phyloP scores from a whole-genome alignment of 2,888 invertebrate species.

The Euzophera pinguis region DNA sequence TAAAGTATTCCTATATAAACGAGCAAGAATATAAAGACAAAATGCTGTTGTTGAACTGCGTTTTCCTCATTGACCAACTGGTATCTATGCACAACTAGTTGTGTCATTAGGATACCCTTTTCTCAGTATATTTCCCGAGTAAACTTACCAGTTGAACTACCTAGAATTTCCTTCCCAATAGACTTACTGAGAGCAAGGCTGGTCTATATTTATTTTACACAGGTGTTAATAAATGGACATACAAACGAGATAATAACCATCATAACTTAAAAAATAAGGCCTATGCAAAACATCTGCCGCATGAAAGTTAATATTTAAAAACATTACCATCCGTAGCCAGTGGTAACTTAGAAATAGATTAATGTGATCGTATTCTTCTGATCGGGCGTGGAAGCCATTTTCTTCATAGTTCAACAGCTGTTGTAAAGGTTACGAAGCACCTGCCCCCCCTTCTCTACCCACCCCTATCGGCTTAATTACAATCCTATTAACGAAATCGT shows the following conservation, averaged over 20 bases:
- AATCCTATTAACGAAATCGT: slow-evolving; percentile 63
- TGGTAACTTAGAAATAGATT: slow-evolving; percentile 59
- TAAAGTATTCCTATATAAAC: neutral
- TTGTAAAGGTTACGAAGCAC: slow-evolving; percentile 72
- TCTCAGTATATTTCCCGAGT: too few species aligned
- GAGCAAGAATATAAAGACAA: neutral
- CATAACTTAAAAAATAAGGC: slow-evolving; percentile 33
- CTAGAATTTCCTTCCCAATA: too few species aligned
- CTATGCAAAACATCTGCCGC: slow-evolving; percentile 42
- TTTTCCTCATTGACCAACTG: too few species aligned
- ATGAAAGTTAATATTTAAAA: slow-evolving; percentile 26
- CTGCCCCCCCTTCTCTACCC: slow-evolving; percentile 44
- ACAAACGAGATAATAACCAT: neutral
- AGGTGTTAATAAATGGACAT: slow-evolving; percentile 19
- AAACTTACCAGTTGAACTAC: too few species aligned
- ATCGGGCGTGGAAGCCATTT: slow-evolving; percentile 51
- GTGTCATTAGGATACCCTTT: too few species aligned
- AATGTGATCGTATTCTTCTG: slow-evolving; percentile 37
- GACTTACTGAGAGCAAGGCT: too few species aligned
- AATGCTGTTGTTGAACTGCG: neutral
- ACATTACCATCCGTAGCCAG: slow-evolving; percentile 34
- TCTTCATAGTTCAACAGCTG: slow-evolving; percentile 67
- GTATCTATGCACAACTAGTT: too few species aligned
- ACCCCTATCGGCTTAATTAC: slow-evolving; percentile 54
- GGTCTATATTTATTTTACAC: too few species aligned